Evolutionary conservation across 1,140 invertebrate species (phyloP), one percentile per base, ranked within the genome.

Genomic region (Semibalanus balanoides): DNA sequence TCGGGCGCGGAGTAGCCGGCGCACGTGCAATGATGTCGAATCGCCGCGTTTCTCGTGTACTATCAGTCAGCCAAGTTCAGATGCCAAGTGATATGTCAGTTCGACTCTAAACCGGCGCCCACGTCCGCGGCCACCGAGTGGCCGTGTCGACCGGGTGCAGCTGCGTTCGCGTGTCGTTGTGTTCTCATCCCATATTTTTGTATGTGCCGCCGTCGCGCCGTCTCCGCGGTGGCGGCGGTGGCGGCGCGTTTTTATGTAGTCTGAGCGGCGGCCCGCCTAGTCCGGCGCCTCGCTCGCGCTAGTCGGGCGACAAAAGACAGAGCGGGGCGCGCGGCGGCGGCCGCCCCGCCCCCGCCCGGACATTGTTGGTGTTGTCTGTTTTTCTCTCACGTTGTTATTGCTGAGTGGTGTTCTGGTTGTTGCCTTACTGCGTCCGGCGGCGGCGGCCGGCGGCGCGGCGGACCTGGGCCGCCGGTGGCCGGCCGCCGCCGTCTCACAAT

Each of bases 1-100:
- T 64, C 51, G 1, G 51, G 22, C 7, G 51, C 51, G 7, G 51
- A 64, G 51, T 64, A 64, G 51, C 51, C 14, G 14, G 14, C 22
- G 14, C 51, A 64, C 51, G 51, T 30, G 76, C 43, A 72, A 76
- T 72, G 19, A 76, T 72, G 19, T 30, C 30, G 7, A 40, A 40
- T 43, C 64, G 28, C n/a, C 11, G 11, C 51, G 51, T 25, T 64
- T 64, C 51, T 14, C 51, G 14, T 25, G 22, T 25, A 64, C 51
- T 64, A 64, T 64, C 51, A 64, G 51, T 64, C 51, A 64, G 51
- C 51, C 51, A 64, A 64, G 51, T 64, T 64, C 51, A 64, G 51
- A 64, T 64, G 51, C 51, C 51, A 64, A 64, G 51, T 64, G 51
- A 64, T 64, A 64, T 25, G 51, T 64, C 51, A 64, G 51, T 25